Base-by-base conservation (phyloP, 2,797 vertebrate genomes). In the Chelmon rostratus region DNA sequence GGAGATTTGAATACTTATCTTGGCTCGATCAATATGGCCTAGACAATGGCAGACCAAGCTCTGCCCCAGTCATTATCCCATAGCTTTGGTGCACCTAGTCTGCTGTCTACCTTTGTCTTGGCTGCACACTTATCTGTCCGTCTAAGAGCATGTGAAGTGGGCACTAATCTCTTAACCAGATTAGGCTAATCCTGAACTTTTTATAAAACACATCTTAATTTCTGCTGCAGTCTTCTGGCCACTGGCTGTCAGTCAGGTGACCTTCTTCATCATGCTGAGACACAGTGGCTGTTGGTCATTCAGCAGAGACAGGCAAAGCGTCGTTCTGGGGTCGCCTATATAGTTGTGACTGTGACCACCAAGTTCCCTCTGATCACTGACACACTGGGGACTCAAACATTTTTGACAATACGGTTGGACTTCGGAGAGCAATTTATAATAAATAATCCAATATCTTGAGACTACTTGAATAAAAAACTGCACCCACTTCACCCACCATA, bases 131-230 rank as follows among this genome's bases (percentile, higher is more conserved):
- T 88, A 92, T 91, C 89, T 90, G 84, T 70, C 67, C 62, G 76
- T 88, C 88, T 85, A 86, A 91, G 82, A 92, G 84, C 91, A 92
- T 87, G 92, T 82, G 80, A 94, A 91, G 86, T 81, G 68, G 76
- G 46, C 54, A 77, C 88, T 94, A 96, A 96, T 94, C 93, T 89
- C 93, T 93, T 95, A 95, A 95, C 87, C 81, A 94, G 94, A 95
- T 96, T 94, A 94, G 82, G 80, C 86, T 94, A 94, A 95, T 94
- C 95, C 92, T 78, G 83, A 86, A 88, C 94, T 91, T 95, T 96
- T 94, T 93, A 93, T 94, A 95, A 92, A 95, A 80, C 90, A 70
- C 80, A 73, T 79, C 68, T 85, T 18, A 49, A 31, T 73, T 81
- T 86, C 79, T 79, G 74, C 64, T 63, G 65, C 65, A 28, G 72